Conservation (phyloP, 2,797 vertebrate species). For the Trematomus bernacchii region DNA sequence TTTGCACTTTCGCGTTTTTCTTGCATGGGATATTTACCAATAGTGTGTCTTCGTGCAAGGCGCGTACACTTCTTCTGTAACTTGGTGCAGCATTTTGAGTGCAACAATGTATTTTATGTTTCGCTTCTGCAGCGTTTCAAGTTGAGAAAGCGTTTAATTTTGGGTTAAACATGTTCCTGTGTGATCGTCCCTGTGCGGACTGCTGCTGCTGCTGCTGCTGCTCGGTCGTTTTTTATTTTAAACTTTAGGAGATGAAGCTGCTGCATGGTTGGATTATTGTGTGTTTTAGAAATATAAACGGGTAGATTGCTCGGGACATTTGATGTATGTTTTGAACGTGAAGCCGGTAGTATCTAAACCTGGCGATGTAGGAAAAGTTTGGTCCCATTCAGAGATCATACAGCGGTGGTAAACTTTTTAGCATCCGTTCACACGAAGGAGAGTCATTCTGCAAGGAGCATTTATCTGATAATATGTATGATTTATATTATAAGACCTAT, state of each 20-base stretch:
- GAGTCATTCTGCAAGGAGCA: slow-evolving; percentile 29
- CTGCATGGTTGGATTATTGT: slow-evolving; percentile 6
- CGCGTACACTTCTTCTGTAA: slow-evolving; percentile 26
- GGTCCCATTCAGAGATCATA: slow-evolving; percentile 60
- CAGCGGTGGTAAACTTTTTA: slow-evolving; percentile 71
- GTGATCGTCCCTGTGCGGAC: slow-evolving; percentile 7
- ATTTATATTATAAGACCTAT: background rate
- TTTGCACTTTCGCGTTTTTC: slow-evolving; percentile 36
- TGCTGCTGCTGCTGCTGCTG: slow-evolving; percentile 4
- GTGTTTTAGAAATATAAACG: background rate
- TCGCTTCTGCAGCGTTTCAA: slow-evolving; percentile 4
- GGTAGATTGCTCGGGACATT: background rate
- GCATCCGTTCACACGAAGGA: slow-evolving; percentile 43
- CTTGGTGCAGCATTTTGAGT: background rate
- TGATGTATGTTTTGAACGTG: background rate
- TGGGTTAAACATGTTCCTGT: slow-evolving; percentile 16
- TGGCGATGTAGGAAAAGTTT: slow-evolving; percentile 69
- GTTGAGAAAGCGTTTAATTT: background rate
- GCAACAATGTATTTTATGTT: slow-evolving; percentile 6
- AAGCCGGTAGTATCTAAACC: slow-evolving; percentile 30
- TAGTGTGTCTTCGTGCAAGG: slow-evolving; percentile 7
- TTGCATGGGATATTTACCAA: slow-evolving; percentile 10
- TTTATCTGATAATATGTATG: background rate
- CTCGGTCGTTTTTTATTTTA: slow-evolving; percentile 4
- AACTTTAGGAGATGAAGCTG: slow-evolving; percentile 42